Conservation (phyloP, 2,888 invertebrate genomes). For the Chymomyza fuscimana region DNA sequence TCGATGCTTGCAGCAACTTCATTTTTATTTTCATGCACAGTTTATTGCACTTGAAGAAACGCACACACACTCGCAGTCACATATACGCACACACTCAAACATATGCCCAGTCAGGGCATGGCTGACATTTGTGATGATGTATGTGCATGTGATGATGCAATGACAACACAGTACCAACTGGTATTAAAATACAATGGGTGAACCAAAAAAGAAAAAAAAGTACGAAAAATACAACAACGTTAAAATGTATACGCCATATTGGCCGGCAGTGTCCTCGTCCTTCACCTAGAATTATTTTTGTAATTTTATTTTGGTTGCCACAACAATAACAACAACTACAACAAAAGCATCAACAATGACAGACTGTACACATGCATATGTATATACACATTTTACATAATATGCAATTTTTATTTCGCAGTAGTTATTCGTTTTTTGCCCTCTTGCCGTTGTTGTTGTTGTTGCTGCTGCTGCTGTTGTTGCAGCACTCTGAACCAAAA, state of each 20-base stretch:
- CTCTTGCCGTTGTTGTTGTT: conserved; percentile 9
- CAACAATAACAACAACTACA: conserved; percentile 23
- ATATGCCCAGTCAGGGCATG: conserved; percentile 23
- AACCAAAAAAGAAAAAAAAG: conserved; percentile 33
- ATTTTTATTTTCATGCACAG: conserved; percentile 54
- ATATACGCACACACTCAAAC: not conserved
- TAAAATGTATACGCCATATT: conserved; percentile 49
- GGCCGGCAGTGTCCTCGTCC: conserved; percentile 67
- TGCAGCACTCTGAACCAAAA: conserved; percentile 35
- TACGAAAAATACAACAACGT: conserved; percentile 3
- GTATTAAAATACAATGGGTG: conserved; percentile 56
- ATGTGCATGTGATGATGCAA: conserved; percentile 33
- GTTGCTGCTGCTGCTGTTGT: conserved; percentile 30
- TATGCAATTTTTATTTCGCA: conserved; percentile 71
- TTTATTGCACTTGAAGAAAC: conserved; percentile 75
- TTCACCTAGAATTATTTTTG: conserved; percentile 77
- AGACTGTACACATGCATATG: conserved; percentile 13
- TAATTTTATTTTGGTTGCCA: conserved; percentile 48
- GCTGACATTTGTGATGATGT: conserved; percentile 65
- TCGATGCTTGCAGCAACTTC: conserved; percentile 38
- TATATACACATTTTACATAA: conserved; percentile 64
- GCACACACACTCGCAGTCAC: conserved; percentile 17
- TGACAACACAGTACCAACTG: conserved; percentile 38
- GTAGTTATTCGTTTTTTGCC: conserved; percentile 25
- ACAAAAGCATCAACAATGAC: conserved; percentile 35